Base-by-base conservation (phyloP, 1,140 invertebrate genomes). In the Popillia japonica region DNA sequence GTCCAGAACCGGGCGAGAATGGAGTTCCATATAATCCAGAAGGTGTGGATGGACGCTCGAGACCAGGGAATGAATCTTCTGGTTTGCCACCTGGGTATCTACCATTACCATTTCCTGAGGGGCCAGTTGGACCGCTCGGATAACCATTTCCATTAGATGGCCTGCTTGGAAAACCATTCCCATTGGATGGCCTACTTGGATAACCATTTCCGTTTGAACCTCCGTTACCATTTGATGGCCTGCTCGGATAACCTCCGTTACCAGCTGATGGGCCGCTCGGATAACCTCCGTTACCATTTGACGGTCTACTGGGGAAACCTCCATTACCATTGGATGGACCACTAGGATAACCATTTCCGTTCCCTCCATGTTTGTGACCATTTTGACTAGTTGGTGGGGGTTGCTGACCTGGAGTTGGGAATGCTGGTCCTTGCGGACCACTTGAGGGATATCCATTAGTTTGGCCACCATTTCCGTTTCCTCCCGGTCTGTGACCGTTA, bases 361-460 rank as follows among this genome's bases (percentile, higher is more conserved):
- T 73, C 40, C 23, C 8, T 10, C 72, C 27, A 17, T 23, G 34
- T 42, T 9, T 40, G 8, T 73, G 72, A 7, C 27, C 40, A 34
- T 68, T 34, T 34, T 68, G 22, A 23, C 40, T 40, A 40, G 9
- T 7, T 6, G 72, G 81, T 55, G 78, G n/a, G n/a, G n/a, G 77
- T 81, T 42, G 41, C 14, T 7, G 41, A 14, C 84, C 81, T 41
- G 85, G 84, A 77, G 83, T 84, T 59, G 78, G 78, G 40, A 80
- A 78, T 59, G 82, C 81, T 77, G 84, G 81, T 48, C 85, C 84
- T 83, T 85, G 85, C 20, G 82, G 79, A 14, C 83, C 82, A 7
- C 40, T 8, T 22, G 40, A 27, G 48, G 77, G 40, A 48, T 34
- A 42, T 22, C 44, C 64, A 48, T 48, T 48, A n/a, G 44, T 10